Percentiles rank a stretch among this genome's conserved stretches.
Conservation (phyloP, 2,113 vertebrate genomes). For the Heterotilapia buettikoferi region DNA sequence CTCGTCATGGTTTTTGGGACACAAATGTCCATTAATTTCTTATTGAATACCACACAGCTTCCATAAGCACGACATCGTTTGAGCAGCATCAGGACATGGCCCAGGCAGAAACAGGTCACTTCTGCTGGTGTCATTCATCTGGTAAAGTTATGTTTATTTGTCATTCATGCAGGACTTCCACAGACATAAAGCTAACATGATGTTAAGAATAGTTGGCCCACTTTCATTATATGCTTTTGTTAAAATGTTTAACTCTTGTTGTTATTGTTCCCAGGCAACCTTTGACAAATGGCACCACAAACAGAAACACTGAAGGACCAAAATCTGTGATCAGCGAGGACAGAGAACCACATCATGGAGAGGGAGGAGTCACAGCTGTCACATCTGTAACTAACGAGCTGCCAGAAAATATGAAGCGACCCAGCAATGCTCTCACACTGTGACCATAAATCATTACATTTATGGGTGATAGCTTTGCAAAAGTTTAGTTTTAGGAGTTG, state of each 20-base stretch:
- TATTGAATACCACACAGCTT: background rate
- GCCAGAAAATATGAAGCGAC: background rate
- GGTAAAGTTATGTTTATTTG: background rate
- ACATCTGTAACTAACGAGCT: background rate
- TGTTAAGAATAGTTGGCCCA: background rate
- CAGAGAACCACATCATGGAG: background rate
- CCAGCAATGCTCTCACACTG: background rate
- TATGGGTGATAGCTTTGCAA: background rate
- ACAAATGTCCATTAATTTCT: accelerated
- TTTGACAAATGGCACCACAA: background rate
- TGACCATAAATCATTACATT: background rate
- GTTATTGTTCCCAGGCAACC: background rate
- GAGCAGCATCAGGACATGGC: background rate
- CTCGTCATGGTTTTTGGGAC: background rate
- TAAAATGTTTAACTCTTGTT: background rate
- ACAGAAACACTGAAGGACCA: background rate
- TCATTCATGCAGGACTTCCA: background rate
- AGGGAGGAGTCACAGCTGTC: conserved; percentile 20
- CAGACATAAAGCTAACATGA: background rate
- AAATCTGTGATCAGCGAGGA: background rate
- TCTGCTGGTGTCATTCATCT: background rate
- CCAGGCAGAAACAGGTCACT: background rate
- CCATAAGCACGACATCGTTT: background rate
- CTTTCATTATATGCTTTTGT: accelerated
- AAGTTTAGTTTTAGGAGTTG: background rate